phyloP scores from a whole-genome alignment of 2,797 vertebrate species.

The Dipus sagitta region DNA sequence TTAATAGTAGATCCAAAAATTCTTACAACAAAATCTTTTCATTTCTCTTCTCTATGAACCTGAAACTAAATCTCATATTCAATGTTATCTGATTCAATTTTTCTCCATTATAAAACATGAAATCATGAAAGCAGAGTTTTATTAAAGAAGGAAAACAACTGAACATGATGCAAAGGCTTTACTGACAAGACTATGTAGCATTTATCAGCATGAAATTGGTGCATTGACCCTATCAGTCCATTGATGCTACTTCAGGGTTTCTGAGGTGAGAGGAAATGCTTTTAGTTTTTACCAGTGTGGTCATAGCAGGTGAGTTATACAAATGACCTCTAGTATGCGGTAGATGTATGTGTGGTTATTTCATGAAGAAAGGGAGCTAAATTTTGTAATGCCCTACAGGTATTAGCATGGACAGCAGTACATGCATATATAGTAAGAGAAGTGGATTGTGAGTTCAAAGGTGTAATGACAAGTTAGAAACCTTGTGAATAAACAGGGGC shows the following conservation, averaged over 20 bases:
- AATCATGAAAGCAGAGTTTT: background rate
- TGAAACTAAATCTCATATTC: background rate
- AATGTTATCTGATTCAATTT: background rate
- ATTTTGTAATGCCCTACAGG: accelerated
- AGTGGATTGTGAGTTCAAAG: background rate
- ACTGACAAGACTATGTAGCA: background rate
- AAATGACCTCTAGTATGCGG: background rate
- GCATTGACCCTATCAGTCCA: background rate
- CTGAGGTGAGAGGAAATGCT: background rate
- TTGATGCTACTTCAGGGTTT: background rate
- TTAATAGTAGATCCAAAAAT: background rate
- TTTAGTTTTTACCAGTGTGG: background rate
- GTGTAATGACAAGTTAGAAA: background rate
- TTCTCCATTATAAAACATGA: background rate
- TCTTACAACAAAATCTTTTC: background rate
- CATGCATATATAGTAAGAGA: accelerated
- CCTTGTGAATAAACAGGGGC: background rate
- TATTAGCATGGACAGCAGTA: background rate
- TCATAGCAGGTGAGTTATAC: background rate
- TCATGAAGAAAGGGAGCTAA: too few relatives aligned
- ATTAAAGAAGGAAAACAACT: background rate
- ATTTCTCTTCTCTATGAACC: background rate
- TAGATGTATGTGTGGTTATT: background rate
- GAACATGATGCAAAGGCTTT: background rate
- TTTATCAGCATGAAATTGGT: background rate